Evolutionary conservation across 2,113 vertebrate genomes (phyloP), one percentile per base, ranked within the genome.

Genomic region (Corythornis cristatus): DNA sequence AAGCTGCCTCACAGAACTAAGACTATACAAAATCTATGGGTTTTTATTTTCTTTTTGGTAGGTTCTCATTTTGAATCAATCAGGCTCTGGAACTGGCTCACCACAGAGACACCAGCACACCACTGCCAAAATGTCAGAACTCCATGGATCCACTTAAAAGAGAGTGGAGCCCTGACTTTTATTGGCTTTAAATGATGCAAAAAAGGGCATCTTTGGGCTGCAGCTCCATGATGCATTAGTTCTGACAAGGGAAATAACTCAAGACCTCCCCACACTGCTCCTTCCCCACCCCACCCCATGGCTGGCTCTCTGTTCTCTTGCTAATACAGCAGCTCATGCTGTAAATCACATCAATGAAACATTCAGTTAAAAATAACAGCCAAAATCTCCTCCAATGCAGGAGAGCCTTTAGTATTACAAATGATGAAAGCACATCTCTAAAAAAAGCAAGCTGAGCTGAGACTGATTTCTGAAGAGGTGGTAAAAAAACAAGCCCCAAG

Each of bases 361-460:
- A 79, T 60, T 75, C 91, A 68, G 89, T 89, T 91, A 91, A 95
- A 95, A 96, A 95, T 87, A 95, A 85, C 78, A 85, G 91, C 71
- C 66, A 37, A 91, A 79, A 89, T 4, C 87, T 89, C 94, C 91
- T 81, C 87, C 87, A 84, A 91, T 75, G 58, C 91, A 87, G 87
- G 70, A 95, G 78, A 87, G 87, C 50, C 89, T 91, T 95, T 50
- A 7, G 8, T 45, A 87, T 93, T 76, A 95, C 64, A 95, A 93
- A 93, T 68, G 81, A 93, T 95, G 91, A 90, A 93, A 96, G 84
- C 54, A 53, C 1, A 2, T 18, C 81, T 50, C 92, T 78, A 90
- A 68, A 94, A 95, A 91, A 87, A 93, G 60, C 15, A 5, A 86
- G 57, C 45, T 26, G 58, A 82, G 28, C 4, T 28, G 45, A 81